Base-by-base conservation (phyloP, 2,888 invertebrate species). In the Lapara coniferarum region DNA sequence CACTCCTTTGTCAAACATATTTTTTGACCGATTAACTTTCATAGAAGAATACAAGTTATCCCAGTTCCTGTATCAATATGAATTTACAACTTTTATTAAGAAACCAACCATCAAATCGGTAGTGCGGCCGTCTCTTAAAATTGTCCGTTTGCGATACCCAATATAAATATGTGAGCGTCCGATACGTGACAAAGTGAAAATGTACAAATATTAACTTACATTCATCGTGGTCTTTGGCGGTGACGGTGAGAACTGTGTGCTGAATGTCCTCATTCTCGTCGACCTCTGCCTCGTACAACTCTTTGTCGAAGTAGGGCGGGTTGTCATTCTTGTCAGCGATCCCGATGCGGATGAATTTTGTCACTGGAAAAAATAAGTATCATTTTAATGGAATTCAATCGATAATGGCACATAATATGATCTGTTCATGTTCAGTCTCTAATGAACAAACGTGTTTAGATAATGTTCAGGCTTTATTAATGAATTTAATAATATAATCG, bases 271-370 rank as follows among this genome's bases (percentile, higher is more conserved):
- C 98, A 95, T 99, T 98, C 91, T 99, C 99, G 94, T 98, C 98
- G 85, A 99, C 98, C 93, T 98, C 98, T 84, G 99, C 98, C 94
- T 98, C 98, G 94, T 99, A 98, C 83, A 98, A 95, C 85, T 97
- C 97, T 94, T 98, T 98, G 95, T 98, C 98, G 95, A 99, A 99
- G 94, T 98, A 98, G 75, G 99, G 99, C 74, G 98, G 98, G 95
- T 99, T 99, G 95, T 99, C 99, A 96, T 99, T 99, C 95, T 98
- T 99, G 95, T 99, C 99, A 81, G 98, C 98, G 88, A 99, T 98
- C 84, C 98, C 98, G 94, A 99, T 98, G 81, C 98, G 98, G 94
- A 99, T 98, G 95, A 98, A 98, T 95, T 98, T 98, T 79, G 98
- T 98, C 93, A 98, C 98, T 98, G 95, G n/a, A 96, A 96, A 81